Evolutionary conservation across 2,888 invertebrate species (phyloP), one percentile per base, ranked within the genome.

Genomic region (Gryllus longicercus): DNA sequence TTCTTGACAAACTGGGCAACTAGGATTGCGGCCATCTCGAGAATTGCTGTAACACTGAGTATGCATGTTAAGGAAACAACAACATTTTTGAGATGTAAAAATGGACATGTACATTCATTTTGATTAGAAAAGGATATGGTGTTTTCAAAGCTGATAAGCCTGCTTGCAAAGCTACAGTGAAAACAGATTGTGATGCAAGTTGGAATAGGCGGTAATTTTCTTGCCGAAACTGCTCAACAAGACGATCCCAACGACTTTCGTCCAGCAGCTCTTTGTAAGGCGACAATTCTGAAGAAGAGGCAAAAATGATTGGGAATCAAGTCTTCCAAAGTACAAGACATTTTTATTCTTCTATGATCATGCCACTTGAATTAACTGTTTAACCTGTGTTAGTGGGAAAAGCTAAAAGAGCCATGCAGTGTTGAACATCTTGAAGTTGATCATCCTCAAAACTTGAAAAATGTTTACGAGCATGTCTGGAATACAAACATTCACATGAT

Each of bases 171-270:
- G 96, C 93, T 2, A 96, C 96, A 63, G 96, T 95, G 86, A 99
- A 95, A 78, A 97, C 94, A 51, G 98, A 95, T 84, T 96, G 94
- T 79, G 93, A 92, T 80, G 96, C 95, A 75, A 99, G 90, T 88
- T 99, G 98, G 88, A 97, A 97, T 82, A 99, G 91, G 82, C 96
- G 93, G 86, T 95, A 97, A 88, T 98, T 98, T 88, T 98, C 98
- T 85, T 93, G 92, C 74, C 98, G 92, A 88, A 99, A 99, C 88
- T 97, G 95, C 83, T 92, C 90, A 82, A 97, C 95, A 82, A 99
- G 90, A 83, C 91, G 91, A 80, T 92, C 90, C 98, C 98, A 99
- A 83, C 93, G 89, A n/a, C 82, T 83, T 79, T 84, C 84, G 79
- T 85, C 85, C 74, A 91, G 85, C 80, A 91, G 85, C 78, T 89